phyloP scores from a whole-genome alignment of 2,888 invertebrate genomes.

The Napeogenes inachia region DNA sequence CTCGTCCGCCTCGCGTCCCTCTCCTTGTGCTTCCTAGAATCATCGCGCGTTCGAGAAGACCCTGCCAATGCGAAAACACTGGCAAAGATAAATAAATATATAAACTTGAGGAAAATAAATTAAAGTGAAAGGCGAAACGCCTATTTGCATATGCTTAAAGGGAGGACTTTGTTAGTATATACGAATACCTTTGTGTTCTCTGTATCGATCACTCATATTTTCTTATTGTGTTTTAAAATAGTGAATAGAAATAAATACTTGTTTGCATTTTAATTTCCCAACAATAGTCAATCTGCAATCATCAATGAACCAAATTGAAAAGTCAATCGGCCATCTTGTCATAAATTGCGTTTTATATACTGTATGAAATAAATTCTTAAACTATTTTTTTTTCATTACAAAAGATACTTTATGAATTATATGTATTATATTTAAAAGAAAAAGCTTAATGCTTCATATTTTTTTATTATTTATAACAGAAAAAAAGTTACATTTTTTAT shows the following conservation, averaged over 20 bases:
- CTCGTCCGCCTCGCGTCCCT: slow-evolving; percentile 43
- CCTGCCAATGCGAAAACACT: slow-evolving; percentile 87
- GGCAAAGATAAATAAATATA: slow-evolving; percentile 80
- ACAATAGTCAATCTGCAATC: background rate
- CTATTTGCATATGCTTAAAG: background rate
- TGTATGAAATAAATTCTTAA: background rate
- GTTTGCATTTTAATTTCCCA: slow-evolving; percentile 18
- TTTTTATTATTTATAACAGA: no score
- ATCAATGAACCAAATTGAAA: slow-evolving; percentile 7
- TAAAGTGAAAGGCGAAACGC: slow-evolving; percentile 27
- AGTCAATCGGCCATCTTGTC: slow-evolving; percentile 23
- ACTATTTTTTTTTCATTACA: background rate
- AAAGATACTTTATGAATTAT: no score
- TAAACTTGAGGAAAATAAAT: slow-evolving; percentile 41
- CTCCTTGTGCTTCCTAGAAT: slow-evolving; percentile 63
- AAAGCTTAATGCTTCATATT: no score
- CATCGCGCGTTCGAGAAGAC: slow-evolving; percentile 79
- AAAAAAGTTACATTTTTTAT: no score
- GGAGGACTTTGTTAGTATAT: slow-evolving; percentile 31
- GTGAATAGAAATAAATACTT: slow-evolving; percentile 5
- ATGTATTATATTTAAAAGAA: no score
- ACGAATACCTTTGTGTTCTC: slow-evolving; percentile 62
- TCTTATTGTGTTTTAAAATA: slow-evolving; percentile 2
- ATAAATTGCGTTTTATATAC: background rate
- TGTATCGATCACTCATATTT: slow-evolving; percentile 54